Conservation (phyloP, 2,797 vertebrate species). For the Karalla daura region DNA sequence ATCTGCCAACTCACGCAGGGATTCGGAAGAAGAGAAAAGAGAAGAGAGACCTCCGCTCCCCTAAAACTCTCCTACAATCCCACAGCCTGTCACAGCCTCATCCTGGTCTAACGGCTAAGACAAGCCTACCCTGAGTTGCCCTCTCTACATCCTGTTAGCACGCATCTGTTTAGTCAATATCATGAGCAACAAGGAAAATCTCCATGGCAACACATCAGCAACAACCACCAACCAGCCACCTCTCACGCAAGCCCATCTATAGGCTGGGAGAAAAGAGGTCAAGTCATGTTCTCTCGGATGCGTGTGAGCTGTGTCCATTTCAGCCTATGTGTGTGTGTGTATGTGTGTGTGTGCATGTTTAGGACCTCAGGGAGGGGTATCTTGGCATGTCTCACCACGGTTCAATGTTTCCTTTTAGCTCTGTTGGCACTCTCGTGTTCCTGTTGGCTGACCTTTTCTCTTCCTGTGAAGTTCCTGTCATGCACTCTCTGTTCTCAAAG, state of each 20-base stretch:
- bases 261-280: conserved; percentile 44
- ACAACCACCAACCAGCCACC: conserved; percentile 28
- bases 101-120: conserved; percentile 16
- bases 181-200: conserved; percentile 58
- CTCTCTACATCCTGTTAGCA: conserved; percentile 62
- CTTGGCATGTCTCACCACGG: conserved; percentile 76
- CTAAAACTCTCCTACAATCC: conserved; percentile 23
- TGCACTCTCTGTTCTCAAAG: conserved; percentile 54
- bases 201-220: conserved; percentile 61
- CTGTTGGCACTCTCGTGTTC: conserved; percentile 62
- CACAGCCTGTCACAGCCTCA: conserved; percentile 43
- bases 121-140: conserved; percentile 15
- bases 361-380: conserved; percentile 49
- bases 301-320: conserved; percentile 46
- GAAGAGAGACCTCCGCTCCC: neutral
- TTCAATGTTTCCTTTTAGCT: conserved; percentile 75
- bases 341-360: conserved; percentile 42
- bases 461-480: conserved; percentile 71
- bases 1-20: conserved; percentile 28
- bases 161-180: conserved; percentile 65
- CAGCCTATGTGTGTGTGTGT: conserved; percentile 13
- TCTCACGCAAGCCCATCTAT: conserved; percentile 33
- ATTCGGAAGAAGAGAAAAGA: neutral
- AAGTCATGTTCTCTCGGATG: conserved; percentile 54
- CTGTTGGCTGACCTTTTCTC: conserved; percentile 76